These are phyloP conservation scores for Hestina assimilis DNA, from an alignment of 1,140 invertebrate species.

Conservation along the genomic window DNA sequence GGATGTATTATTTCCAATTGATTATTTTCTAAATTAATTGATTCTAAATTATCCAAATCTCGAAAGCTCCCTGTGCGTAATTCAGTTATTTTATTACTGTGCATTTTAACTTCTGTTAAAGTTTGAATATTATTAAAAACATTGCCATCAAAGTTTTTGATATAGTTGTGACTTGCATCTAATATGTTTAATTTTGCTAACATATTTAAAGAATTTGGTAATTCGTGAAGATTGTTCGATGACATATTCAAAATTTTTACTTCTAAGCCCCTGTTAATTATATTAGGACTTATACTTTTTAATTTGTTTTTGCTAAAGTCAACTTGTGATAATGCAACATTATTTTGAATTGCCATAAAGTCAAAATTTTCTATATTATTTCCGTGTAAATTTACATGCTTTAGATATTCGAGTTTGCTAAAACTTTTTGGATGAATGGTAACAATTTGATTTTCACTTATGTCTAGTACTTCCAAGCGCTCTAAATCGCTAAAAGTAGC, in stretches of 20 bases:
- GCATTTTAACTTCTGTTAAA: slow-evolving; percentile 83
- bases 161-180: slow-evolving; percentile 89
- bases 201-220: slow-evolving; percentile 84
- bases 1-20: slow-evolving; percentile 87
- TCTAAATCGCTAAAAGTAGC: slow-evolving; percentile 84
- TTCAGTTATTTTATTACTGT: slow-evolving; percentile 86
- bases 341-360: slow-evolving; percentile 83
- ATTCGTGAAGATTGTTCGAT: slow-evolving; percentile 85
- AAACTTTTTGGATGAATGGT: slow-evolving; percentile 84
- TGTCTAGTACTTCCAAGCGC: slow-evolving; percentile 86
- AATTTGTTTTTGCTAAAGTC: slow-evolving; percentile 89
- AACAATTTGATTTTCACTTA: slow-evolving; percentile 86
- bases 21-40: slow-evolving; percentile 89
- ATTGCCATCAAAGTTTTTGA: slow-evolving; percentile 84
- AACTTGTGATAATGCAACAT: slow-evolving; percentile 81
- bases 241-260: slow-evolving; percentile 87
- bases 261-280: slow-evolving; percentile 83
- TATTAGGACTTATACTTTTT: slow-evolving; percentile 81
- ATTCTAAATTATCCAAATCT: slow-evolving; percentile 83
- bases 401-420: slow-evolving; percentile 80
- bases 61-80: slow-evolving; percentile 85
- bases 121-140: slow-evolving; percentile 83
- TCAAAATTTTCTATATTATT: slow-evolving; percentile 87
- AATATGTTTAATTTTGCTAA: slow-evolving; percentile 84
- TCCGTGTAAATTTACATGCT: slow-evolving; percentile 85